A percentile compares a stretch with the other conserved stretches of the same genome.
Conservation (phyloP, 2,888 invertebrate species). For the Erebia aethiops region DNA sequence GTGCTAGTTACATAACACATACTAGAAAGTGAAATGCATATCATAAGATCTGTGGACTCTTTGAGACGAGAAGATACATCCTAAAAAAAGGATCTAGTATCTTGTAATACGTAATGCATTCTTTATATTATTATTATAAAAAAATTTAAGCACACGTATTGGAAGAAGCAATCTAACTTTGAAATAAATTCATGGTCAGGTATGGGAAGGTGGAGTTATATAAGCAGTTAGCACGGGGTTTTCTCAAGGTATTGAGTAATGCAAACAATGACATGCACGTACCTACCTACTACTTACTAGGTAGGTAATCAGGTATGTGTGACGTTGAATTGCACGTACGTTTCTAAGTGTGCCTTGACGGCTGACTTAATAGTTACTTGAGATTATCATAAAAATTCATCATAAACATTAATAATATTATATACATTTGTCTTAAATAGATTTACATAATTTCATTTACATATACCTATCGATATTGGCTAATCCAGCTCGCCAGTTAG, state of each 20-base stretch:
- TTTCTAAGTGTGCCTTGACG: neutral
- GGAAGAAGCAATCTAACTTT: slow-evolving; percentile 12
- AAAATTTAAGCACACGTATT: neutral
- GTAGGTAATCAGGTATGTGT: neutral
- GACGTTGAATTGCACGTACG: slow-evolving; percentile 21
- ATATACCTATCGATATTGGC: no score
- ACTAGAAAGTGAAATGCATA: neutral
- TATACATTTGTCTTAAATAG: no score
- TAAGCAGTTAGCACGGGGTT: slow-evolving; percentile 15
- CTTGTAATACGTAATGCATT: no score
- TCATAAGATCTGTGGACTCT: no score
- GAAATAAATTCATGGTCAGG: slow-evolving; percentile 23
- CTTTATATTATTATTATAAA: no score
- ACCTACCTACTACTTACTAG: no score
- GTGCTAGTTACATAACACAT: no score
- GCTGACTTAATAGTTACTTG: neutral
- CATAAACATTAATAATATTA: no score
- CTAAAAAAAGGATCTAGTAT: no score
- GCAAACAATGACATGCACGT: slow-evolving; percentile 24
- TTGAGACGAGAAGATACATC: no score
- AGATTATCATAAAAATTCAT: neutral
- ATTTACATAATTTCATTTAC: no score
- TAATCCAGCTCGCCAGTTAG: no score
- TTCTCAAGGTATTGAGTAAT: slow-evolving; percentile 22
- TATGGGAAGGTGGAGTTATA: slow-evolving; percentile 1